Base-by-base conservation (phyloP, 2,113 vertebrate species). In the Phalacrocorax brasilianus region DNA sequence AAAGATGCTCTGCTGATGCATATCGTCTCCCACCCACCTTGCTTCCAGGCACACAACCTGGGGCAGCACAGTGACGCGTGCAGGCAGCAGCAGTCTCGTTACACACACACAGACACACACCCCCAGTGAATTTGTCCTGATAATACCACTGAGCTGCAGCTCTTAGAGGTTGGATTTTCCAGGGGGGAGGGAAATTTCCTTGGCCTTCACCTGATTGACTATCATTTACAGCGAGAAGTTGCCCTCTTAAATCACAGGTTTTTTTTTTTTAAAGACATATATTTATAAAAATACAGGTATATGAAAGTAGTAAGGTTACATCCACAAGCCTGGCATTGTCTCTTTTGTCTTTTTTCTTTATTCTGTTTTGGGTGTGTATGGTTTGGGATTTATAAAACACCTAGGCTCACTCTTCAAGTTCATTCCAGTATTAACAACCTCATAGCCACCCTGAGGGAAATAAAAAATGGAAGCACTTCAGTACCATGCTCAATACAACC, bases 21-120 rank as follows among this genome's bases (percentile, higher is more conserved):
- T 11, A 26, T 20, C 35, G 13, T 76, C 53, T 85, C 49, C 62
- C 40, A 88, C 11, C 5, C 30, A 72, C 12, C 16, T 50, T 49
- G 30, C 59, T 80, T 62, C 38, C 53, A 89, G 35, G 7, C 68
- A 27, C 1, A 0, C 11, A 61, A 53, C 42, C 50, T 53, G 3
- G 1, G 35, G 40, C 2, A 12, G 58, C 12, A 4, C 0, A 0
- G 28, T 14, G 11, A 68, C 16, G 32, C 59, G 85, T 2, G 12
- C 45, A 81, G 26, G 19, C 22, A 87, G 76, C 10, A 23, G 61
- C 5, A 40, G 45, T 6, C n/a, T 86, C 76, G 23, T 68, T 59
- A 56, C 20, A 38, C 9, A 10, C 38, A 38, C 38, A 38, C 38
- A 63, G 35, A 35, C 35, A 35, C 35, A 35, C 35, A 35, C 9